Base-by-base conservation (phyloP, 1,140 invertebrate genomes). In the Cydia fagiglandana region DNA sequence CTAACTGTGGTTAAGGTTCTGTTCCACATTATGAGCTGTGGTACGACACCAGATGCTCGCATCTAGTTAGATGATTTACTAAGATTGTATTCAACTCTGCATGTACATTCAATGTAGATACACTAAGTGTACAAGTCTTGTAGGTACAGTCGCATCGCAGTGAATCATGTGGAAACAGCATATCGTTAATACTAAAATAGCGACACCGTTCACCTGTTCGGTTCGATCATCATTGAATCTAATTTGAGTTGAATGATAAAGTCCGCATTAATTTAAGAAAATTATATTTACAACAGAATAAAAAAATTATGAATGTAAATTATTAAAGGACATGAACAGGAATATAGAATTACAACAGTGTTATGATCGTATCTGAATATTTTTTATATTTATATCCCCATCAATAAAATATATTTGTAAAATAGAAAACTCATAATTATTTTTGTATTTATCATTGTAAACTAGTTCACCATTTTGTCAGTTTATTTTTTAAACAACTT, bases 191-290 rank as follows among this genome's bases (percentile, higher is more conserved):
- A 41, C 66, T 70, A 38, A 61, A 61, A 38, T 38, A 41, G 30
- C 66, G 66, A 38, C 79, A 76, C 80, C 77, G 78, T 77, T 88
- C 86, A 90, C 88, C 81, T 84, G 74, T 80, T 80, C 83, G 84
- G 83, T 92, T 91, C 86, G 84, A 84, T 83, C 73, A 45, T 56
- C 66, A 45, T 70, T 70, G 66, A 70, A 76, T 84, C 86, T 85
- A 91, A 92, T 84, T 83, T 81, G 66, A 77, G 85, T 78, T 82
- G 79, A 79, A 83, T 88, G 88, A 12, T 73, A 41, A 73, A 13
- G 73, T 50, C 20, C 73, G 66, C 24, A 34, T 70, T 70, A 70
- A 38, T 30, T 41, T 70, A 38, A 38, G n/a, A 45, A 10, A 45
- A 10, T 70, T 70, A 41, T 41, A 34, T 34, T 30, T 70, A 41